A percentile compares a stretch with the other conserved stretches of the same genome.
Conservation (phyloP, 2,888 invertebrate genomes). For the Dolomedes plantarius region DNA sequence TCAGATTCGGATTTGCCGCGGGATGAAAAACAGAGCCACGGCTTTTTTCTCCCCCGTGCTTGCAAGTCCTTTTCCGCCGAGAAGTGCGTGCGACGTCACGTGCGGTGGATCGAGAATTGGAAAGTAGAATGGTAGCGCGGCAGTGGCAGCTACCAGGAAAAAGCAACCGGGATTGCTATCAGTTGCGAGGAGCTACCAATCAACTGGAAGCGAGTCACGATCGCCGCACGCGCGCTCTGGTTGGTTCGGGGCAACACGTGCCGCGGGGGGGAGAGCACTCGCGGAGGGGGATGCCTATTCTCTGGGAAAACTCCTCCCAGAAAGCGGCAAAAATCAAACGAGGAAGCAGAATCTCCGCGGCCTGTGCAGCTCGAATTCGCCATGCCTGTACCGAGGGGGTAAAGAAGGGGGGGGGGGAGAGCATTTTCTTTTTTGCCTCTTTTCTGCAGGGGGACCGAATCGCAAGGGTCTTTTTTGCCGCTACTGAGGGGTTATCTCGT, state of each 20-base stretch:
- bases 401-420: not conserved
- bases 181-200: constrained; percentile 29
- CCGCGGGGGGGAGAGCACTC: not conserved
- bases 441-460: not conserved
- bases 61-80: not conserved
- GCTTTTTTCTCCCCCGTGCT: not conserved
- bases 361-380: constrained; percentile 1
- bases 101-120: too few relatives aligned
- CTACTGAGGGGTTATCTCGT: not conserved
- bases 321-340: constrained; percentile 32
- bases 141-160: not conserved
- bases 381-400: too few relatives aligned
- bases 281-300: not conserved
- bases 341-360: constrained; percentile 4
- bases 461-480: not conserved
- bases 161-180: not conserved
- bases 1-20: too few relatives aligned
- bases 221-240: constrained; percentile 33
- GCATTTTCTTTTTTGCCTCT: not conserved
- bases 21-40: too few relatives aligned
- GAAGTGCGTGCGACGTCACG: constrained; percentile 10
- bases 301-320: constrained; percentile 21
- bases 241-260: constrained; percentile 14
- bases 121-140: too few relatives aligned
- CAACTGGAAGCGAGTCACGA: constrained; percentile 20